Base-by-base conservation (phyloP, 2,113 vertebrate genomes). In the Macrotis lagotis region DNA sequence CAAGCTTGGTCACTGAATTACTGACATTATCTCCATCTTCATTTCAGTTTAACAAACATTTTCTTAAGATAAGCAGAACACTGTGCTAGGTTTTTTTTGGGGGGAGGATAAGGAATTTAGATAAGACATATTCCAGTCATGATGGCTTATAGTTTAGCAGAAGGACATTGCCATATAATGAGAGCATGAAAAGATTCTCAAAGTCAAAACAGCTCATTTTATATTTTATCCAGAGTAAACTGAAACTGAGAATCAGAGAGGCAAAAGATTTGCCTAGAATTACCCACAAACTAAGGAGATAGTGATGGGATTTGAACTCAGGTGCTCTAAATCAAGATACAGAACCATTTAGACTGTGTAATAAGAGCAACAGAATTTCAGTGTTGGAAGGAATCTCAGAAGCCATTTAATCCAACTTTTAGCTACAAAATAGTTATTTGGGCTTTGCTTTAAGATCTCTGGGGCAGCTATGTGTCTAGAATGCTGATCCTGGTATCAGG, bases 211-310 rank as follows among this genome's bases (percentile, higher is more conserved):
- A 25, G 90, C 48, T 94, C 25, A 59, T 7, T 48, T 51, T 74
- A n/a, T 24, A 88, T 93, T 74, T 66, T 16, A 66, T 22, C 31
- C 90, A 94, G 91, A 96, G 88, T 48, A 95, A 89, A 91, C 49
- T 59, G 91, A 88, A 55, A 22, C 92, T n/a, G n/a, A n/a, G n/a
- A n/a, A n/a, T 48, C 51, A 53, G 22, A 89, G n/a, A 92, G 8
- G 50, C 48, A 50, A 90, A 90, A 25, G n/a, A 88, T 48, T 93
- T 94, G 49, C 90, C 51, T 53, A 96, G 91, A 9, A 89, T 49
- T 51, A 2, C 88, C 37, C 31, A 22, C 52, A 92, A 48, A 52
- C 12, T n/a, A 74, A 74, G 37, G 16, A 37, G 37, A n/a, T n/a
- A 52, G 49, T 95, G 47, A 19, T 31, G 88, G 59, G 47, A 74